Conservation (phyloP, 2,113 vertebrate species). For the Ailurus styani region DNA sequence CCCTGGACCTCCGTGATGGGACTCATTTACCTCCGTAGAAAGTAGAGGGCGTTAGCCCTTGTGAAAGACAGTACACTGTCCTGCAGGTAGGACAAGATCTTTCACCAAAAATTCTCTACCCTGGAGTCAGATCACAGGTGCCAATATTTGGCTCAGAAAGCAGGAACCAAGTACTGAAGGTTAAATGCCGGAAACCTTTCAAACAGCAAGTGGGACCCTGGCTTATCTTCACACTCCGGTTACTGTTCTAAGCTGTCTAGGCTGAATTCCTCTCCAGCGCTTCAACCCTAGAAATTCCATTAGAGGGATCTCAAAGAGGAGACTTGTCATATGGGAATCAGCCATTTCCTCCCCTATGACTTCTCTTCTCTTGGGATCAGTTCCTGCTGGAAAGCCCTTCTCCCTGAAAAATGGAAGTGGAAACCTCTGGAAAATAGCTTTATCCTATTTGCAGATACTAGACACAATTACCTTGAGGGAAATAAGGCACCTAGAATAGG, state of each 20-base stretch:
- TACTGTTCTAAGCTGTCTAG: background rate
- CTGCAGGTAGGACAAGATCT: background rate
- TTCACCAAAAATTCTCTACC: background rate
- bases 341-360: background rate
- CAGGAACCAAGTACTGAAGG: background rate
- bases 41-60: background rate
- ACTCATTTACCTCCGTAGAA: background rate
- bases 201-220: background rate
- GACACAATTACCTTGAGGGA: background rate
- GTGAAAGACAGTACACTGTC: background rate
- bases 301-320: background rate
- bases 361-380: background rate
- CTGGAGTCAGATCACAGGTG: background rate
- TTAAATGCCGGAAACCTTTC: background rate
- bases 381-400: background rate
- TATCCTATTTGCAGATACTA: background rate
- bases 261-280: background rate
- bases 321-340: background rate
- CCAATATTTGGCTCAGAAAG: background rate
- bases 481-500: slow-evolving; percentile 54
- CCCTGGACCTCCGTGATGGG: background rate
- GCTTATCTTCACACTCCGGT: background rate
- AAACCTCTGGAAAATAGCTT: slow-evolving; percentile 4
- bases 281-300: background rate
- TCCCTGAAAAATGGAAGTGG: slow-evolving; percentile 16